A percentile compares a stretch with the other conserved stretches of the same genome.
These are phyloP conservation scores for Colletes latitarsis DNA, from an alignment of 1,140 invertebrate species.

Conservation along the genomic window DNA sequence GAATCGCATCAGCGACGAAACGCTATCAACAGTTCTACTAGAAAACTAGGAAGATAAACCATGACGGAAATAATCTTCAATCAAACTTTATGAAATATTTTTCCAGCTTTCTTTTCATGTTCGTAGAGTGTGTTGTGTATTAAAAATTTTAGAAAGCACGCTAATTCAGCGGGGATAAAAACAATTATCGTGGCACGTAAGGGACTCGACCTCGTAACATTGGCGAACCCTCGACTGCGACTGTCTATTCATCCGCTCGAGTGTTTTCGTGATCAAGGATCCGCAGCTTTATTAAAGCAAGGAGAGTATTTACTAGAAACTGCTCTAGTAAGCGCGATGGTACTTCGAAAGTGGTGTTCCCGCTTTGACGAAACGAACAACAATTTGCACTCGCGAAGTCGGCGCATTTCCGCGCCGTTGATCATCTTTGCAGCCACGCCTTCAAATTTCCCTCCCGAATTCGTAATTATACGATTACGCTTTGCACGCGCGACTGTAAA, in stretches of 20 bases:
- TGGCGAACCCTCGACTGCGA: background rate
- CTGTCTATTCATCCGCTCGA: constrained; percentile 30
- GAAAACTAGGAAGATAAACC: too few species aligned
- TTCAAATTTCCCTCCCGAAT: constrained; percentile 1
- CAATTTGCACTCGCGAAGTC: constrained; percentile 32
- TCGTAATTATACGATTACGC: constrained; percentile 29
- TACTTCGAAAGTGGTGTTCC: background rate
- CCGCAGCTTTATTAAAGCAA: constrained; percentile 43
- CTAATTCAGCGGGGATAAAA: too few species aligned
- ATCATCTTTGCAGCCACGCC: constrained; percentile 9
- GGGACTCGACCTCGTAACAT: constrained; percentile 7
- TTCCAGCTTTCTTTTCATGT: too few species aligned
- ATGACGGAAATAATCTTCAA: too few species aligned
- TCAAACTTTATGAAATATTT: too few species aligned
- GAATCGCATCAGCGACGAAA: background rate
- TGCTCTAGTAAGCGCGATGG: constrained; percentile 29
- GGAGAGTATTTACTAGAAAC: constrained; percentile 36
- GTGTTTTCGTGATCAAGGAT: constrained; percentile 49
- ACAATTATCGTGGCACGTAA: constrained; percentile 18
- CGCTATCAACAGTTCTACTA: too few species aligned
- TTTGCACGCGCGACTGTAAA: background rate
- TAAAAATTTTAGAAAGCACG: too few species aligned
- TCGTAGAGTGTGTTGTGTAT: too few species aligned
- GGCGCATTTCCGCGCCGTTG: constrained; percentile 22
- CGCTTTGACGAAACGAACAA: constrained; percentile 41